Base-by-base conservation (phyloP, 1,140 invertebrate species). In the Leptestheria dahalacensis region DNA sequence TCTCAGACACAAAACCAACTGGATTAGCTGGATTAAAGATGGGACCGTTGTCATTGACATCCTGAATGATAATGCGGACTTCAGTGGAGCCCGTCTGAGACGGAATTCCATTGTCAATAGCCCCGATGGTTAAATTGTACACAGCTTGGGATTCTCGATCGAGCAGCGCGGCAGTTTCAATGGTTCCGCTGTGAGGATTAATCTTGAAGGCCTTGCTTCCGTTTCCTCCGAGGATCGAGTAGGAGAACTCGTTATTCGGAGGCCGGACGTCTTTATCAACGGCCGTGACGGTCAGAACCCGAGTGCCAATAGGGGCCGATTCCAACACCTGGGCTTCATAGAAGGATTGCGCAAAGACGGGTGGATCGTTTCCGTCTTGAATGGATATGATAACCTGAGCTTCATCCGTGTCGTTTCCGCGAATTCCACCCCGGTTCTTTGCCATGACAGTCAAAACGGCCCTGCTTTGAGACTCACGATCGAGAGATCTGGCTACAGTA, bases 351-450 rank as follows among this genome's bases (percentile, higher is more conserved):
- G 84, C 69, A 69, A 97, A 97, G 70, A 92, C 86, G 0, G 92
- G 92, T 2, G 92, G 90, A 76, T 96, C 91, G 68, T 96, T 96
- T 3, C 91, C 91, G 71, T 96, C 92, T 75, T 94, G 88, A 57
- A 96, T 88, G 1, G 84, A 86, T 59, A 97, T 86, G 25, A 90
- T 88, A 0, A 97, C 86, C 72, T 91, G 88, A 3, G 91, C 91
- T 70, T 91, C 89, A 70, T 96, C 92, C 0, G 91, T 95, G 67
- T 97, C 92, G 71, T 96, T 94, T 10, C 75, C 75, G 47, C 84
- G 77, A 61, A 96, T 92, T 25, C 89, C 87, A 9, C 92, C 92
- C 48, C 80, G 80, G 70, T 97, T 97, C 74, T 97, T 97, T 0
- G 92, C 92, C 75, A 97, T 80, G 0, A 95, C 90, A 0, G 88